Evolutionary conservation across 1,140 invertebrate species (phyloP).

Genomic region (Drosophila pachea): DNA sequence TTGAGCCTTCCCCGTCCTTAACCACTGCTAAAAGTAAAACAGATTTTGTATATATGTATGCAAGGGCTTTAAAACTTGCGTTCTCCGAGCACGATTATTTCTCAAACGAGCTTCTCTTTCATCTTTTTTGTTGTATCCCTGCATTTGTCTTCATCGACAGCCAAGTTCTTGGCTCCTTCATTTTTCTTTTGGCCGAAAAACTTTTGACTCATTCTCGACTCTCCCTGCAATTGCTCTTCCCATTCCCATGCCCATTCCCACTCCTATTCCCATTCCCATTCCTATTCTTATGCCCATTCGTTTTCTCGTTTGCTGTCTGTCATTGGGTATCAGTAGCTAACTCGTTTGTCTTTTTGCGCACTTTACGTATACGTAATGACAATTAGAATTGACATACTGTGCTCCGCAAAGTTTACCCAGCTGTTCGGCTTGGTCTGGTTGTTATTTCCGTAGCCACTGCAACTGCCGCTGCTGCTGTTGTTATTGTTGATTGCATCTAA

Average conservation of each 20-base stretch:
- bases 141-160: conserved; percentile 77
- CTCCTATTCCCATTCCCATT: not conserved
- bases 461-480: conserved; percentile 15
- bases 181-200: conserved; percentile 70
- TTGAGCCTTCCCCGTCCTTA: too few relatives aligned
- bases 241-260: too few relatives aligned
- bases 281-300: conserved; percentile 18
- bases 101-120: conserved; percentile 14
- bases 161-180: conserved; percentile 73
- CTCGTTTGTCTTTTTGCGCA: conserved; percentile 72
- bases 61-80: not conserved
- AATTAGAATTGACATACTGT: conserved; percentile 75
- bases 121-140: conserved; percentile 37
- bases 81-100: not conserved
- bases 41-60: not conserved
- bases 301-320: conserved; percentile 51
- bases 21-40: too few relatives aligned
- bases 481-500: conserved; percentile 77
- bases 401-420: conserved; percentile 57
- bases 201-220: conserved; percentile 42
- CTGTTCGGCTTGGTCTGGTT: conserved; percentile 35
- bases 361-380: conserved; percentile 77
- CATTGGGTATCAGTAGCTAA: conserved; percentile 72
- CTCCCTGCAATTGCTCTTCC: not conserved
- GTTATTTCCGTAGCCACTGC: conserved; percentile 4